phyloP scores from a whole-genome alignment of 1,140 invertebrate species.

The Diorhabda sublineata region DNA sequence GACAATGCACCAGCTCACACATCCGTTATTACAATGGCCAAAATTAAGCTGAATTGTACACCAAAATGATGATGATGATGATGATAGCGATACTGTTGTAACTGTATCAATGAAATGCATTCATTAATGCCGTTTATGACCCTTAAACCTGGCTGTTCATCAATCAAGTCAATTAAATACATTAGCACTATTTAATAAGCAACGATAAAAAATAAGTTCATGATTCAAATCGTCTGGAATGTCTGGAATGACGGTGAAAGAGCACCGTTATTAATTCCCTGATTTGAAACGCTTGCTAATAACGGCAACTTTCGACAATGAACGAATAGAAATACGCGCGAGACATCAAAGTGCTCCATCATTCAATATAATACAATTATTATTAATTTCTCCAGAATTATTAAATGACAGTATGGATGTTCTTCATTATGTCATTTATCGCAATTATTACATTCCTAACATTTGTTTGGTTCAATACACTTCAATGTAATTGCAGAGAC shows the following conservation, averaged over 20 bases:
- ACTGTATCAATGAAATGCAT: too few relatives aligned
- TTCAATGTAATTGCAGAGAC: slow-evolving; percentile 19
- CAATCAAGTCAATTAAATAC: not conserved
- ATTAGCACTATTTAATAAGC: not conserved
- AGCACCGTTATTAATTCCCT: slow-evolving; percentile 1
- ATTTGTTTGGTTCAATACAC: slow-evolving; percentile 26
- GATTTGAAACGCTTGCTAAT: slow-evolving; percentile 29
- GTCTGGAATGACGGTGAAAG: slow-evolving; percentile 17
- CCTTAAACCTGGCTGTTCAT: not conserved
- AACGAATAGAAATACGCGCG: slow-evolving; percentile 29
- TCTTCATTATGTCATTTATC: slow-evolving; percentile 30
- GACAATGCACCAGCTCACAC: too few relatives aligned
- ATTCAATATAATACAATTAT: slow-evolving; percentile 40
- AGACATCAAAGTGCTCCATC: slow-evolving; percentile 37
- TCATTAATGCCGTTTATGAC: not conserved
- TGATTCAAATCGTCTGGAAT: slow-evolving; percentile 16
- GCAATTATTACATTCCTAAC: slow-evolving; percentile 32
- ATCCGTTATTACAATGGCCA: too few relatives aligned
- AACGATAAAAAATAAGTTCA: not conserved
- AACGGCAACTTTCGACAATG: slow-evolving; percentile 33
- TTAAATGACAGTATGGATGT: slow-evolving; percentile 37
- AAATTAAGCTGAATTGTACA: too few relatives aligned
- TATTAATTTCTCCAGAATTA: slow-evolving; percentile 40
- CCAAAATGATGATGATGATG: too few relatives aligned
- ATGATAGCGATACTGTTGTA: too few relatives aligned